phyloP scores from a whole-genome alignment of 2,113 vertebrate species.

The Arenaria interpres region DNA sequence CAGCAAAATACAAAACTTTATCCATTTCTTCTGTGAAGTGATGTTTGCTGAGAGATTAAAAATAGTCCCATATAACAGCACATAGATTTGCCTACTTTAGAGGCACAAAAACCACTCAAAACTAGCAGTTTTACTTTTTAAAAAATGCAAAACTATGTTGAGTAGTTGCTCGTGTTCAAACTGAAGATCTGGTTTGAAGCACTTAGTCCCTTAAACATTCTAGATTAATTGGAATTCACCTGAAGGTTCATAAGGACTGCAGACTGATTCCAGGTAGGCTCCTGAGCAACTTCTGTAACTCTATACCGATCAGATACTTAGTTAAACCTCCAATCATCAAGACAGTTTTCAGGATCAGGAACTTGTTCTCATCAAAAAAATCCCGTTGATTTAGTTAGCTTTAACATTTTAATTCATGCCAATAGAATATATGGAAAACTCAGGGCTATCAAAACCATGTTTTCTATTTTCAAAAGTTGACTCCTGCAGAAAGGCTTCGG shows the following conservation, averaged over 20 bases:
- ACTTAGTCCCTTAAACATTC: neutral
- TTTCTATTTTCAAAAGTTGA: neutral
- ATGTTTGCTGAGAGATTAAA: neutral
- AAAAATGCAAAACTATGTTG: neutral
- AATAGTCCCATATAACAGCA: neutral
- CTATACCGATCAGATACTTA: neutral
- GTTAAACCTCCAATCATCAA: neutral
- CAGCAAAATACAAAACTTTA: neutral
- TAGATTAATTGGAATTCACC: neutral
- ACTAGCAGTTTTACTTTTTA: neutral
- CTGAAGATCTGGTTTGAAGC: neutral
- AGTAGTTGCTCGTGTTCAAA: neutral
- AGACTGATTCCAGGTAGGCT: neutral
- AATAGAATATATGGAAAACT: neutral
- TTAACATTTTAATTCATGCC: neutral
- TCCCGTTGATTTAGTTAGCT: neutral
- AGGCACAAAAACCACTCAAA: neutral
- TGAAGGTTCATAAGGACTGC: neutral
- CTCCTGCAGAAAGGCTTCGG: neutral
- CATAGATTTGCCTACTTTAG: neutral
- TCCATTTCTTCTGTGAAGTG: neutral
- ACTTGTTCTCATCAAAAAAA: neutral
- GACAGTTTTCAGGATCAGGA: neutral
- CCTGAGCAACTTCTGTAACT: neutral
- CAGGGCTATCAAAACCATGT: neutral